Conservation (phyloP, 2,113 vertebrate species). For the Percopsis transmontana region DNA sequence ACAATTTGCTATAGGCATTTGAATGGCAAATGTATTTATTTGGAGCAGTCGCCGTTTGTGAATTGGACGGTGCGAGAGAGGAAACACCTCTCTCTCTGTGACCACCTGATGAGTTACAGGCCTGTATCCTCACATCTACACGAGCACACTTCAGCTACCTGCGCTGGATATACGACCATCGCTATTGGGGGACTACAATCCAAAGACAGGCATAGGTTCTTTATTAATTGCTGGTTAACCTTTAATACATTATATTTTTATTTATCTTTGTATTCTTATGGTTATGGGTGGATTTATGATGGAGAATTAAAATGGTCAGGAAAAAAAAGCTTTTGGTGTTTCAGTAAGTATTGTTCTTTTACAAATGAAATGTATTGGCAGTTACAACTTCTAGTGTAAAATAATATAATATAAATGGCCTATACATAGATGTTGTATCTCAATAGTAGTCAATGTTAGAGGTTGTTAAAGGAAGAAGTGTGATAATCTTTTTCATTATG, state of each 20-base stretch:
- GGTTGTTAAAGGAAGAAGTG: not conserved
- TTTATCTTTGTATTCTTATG: slow-evolving; percentile 16
- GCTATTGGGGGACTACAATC: slow-evolving; percentile 1
- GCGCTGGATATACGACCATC: slow-evolving; percentile 23
- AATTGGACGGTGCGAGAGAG: slow-evolving; percentile 33
- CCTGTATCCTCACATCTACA: slow-evolving; percentile 2
- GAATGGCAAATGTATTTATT: slow-evolving; percentile 14
- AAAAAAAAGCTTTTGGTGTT: slow-evolving; percentile 73
- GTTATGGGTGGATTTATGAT: slow-evolving; percentile 59
- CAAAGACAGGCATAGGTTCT: slow-evolving; percentile 24
- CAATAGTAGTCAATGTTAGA: not conserved
- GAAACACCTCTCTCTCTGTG: slow-evolving; percentile 28
- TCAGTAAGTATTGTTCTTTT: slow-evolving; percentile 65
- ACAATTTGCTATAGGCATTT: no score
- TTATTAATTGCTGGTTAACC: slow-evolving; percentile 12
- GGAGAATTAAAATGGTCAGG: slow-evolving; percentile 72
- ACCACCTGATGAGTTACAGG: no score
- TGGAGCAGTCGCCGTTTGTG: slow-evolving; percentile 18
- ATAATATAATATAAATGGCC: not conserved
- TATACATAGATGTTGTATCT: not conserved
- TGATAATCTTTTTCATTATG: slow-evolving; percentile 32
- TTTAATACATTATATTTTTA: not conserved
- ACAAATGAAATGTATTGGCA: no score
- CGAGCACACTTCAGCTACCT: slow-evolving; percentile 38
- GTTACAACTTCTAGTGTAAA: slow-evolving; percentile 1